Conservation (phyloP, 2,888 invertebrate species). For the Bimastos eiseni region DNA sequence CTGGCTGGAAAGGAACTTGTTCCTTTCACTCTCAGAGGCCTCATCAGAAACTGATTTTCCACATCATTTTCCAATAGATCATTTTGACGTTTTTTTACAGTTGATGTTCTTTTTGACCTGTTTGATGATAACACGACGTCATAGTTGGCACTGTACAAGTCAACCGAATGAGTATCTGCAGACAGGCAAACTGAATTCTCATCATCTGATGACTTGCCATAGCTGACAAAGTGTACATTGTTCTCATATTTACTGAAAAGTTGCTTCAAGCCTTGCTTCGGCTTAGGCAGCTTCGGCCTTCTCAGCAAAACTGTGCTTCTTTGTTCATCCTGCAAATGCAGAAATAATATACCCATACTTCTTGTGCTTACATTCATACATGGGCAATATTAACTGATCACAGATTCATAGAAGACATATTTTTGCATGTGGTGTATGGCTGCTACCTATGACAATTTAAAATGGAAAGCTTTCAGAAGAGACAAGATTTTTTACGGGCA, state of each 20-base stretch:
- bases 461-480: too few relatives aligned
- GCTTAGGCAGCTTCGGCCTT: background rate
- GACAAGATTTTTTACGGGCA: too few relatives aligned
- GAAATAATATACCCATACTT: background rate
- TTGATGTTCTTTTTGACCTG: background rate
- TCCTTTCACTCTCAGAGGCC: constrained; percentile 2
- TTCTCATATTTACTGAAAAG: background rate
- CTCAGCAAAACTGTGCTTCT: constrained; percentile 13
- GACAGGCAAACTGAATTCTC: background rate
- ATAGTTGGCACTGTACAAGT: background rate
- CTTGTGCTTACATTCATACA: background rate
- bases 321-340: constrained; percentile 6
- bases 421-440: too few relatives aligned
- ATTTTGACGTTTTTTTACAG: background rate
- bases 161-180: background rate
- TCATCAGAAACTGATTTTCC: background rate
- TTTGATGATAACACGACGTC: background rate
- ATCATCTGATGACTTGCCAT: background rate
- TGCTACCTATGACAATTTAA: too few relatives aligned
- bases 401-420: too few relatives aligned
- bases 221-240: background rate
- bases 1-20: background rate
- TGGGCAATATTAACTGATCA: too few relatives aligned
- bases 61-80: constrained; percentile 3
- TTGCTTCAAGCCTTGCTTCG: background rate